Conservation (phyloP, 2,113 vertebrate genomes). For the Tetrao urogallus region DNA sequence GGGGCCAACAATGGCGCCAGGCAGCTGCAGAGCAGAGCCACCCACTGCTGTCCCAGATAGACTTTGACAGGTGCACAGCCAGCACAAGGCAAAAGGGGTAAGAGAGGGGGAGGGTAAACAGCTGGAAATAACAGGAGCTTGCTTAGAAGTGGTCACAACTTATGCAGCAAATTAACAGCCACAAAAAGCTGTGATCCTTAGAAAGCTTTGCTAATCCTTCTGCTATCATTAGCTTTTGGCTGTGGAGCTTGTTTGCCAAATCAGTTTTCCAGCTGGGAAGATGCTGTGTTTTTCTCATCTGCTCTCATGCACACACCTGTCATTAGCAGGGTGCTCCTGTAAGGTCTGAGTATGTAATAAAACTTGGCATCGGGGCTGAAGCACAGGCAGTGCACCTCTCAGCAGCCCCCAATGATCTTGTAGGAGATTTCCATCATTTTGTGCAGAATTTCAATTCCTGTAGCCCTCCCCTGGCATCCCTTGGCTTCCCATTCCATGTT, state of each 20-base stretch:
- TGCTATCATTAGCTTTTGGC: not conserved
- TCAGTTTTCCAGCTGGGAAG: not conserved
- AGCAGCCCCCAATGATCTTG: not conserved
- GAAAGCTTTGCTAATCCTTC: not conserved
- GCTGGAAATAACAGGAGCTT: conserved; percentile 20
- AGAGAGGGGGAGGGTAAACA: not conserved
- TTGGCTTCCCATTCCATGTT: not conserved
- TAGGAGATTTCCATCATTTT: not conserved
- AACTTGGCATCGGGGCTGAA: not conserved
- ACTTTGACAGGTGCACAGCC: not conserved
- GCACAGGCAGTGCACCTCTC: not conserved
- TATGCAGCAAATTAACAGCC: not conserved
- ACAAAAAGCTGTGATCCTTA: not conserved
- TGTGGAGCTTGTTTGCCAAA: not conserved
- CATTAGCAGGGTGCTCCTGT: not conserved
- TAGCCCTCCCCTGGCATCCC: not conserved
- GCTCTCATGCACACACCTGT: not conserved
- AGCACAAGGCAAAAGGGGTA: not conserved
- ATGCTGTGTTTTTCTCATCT: not conserved
- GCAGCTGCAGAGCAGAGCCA: not conserved
- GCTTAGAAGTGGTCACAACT: not conserved
- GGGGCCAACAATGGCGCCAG: not conserved
- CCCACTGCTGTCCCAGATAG: not conserved
- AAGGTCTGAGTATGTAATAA: not conserved
- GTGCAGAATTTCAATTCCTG: not conserved